phyloP scores from a whole-genome alignment of 2,888 invertebrate genomes.

The Malthinus flaveolus region DNA sequence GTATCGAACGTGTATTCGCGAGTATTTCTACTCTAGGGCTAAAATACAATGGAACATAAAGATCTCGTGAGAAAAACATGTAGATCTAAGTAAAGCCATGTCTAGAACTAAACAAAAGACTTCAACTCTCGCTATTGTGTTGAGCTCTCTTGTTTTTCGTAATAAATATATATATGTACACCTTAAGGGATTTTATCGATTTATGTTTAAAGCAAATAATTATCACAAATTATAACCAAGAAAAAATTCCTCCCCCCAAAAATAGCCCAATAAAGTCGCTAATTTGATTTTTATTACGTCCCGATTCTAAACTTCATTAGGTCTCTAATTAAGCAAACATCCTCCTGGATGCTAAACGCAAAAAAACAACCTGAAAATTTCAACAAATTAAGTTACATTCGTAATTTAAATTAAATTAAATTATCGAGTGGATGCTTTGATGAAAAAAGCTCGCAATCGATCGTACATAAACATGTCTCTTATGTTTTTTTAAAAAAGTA shows the following conservation, averaged over 20 bases:
- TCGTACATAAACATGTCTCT: conserved; percentile 10
- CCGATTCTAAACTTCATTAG: no score
- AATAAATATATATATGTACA: conserved; percentile 20
- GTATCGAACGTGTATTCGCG: conserved; percentile 10
- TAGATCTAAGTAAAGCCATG: conserved; percentile 22
- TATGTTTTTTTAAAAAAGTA: conserved; percentile 2
- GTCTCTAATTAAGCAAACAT: not conserved
- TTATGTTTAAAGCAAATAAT: conserved; percentile 1
- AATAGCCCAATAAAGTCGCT: no score
- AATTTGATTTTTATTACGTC: no score
- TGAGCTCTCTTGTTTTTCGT: conserved; percentile 16
- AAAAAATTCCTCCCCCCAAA: no score
- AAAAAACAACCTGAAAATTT: not conserved
- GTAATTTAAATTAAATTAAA: not conserved
- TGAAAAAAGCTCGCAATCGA: not conserved
- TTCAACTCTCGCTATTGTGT: conserved; percentile 20
- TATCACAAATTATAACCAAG: not conserved
- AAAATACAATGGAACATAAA: conserved; percentile 21
- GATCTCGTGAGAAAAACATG: conserved; percentile 24
- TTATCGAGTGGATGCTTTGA: not conserved
- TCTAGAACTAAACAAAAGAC: conserved; percentile 20
- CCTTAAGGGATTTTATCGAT: conserved; percentile 14
- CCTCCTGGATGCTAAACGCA: not conserved
- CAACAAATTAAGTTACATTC: not conserved
- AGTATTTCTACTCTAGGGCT: conserved; percentile 9